Percentiles rank a stretch among this genome's conserved stretches.
Conservation (phyloP, 2,888 invertebrate genomes). For the Bembecia ichneumoniformis region DNA sequence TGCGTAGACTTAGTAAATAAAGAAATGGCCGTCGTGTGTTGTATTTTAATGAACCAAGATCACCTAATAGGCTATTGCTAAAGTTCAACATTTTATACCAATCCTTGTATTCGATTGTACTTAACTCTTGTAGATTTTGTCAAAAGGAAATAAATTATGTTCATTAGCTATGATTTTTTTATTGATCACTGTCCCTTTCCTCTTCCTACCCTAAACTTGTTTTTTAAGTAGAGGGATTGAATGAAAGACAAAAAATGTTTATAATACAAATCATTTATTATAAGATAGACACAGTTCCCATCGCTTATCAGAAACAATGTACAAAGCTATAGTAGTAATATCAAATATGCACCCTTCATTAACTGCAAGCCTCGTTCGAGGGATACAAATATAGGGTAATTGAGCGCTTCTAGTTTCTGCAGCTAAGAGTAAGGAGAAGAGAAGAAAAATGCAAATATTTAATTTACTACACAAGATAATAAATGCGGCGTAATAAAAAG, state of each 20-base stretch:
- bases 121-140: slow-evolving; percentile 71
- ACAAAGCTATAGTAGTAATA: slow-evolving; percentile 78
- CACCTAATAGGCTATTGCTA: slow-evolving; percentile 59
- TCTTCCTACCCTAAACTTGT: background rate
- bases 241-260: slow-evolving; percentile 30
- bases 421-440: slow-evolving; percentile 52
- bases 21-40: slow-evolving; percentile 44
- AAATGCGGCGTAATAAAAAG: slow-evolving; percentile 62
- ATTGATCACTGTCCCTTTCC: background rate
- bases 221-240: background rate
- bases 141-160: slow-evolving; percentile 67
- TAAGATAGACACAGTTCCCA: slow-evolving; percentile 81
- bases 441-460: slow-evolving; percentile 67
- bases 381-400: slow-evolving; percentile 65
- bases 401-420: slow-evolving; percentile 70
- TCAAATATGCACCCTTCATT: slow-evolving; percentile 73
- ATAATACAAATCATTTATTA: slow-evolving; percentile 82
- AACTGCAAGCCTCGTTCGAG: slow-evolving; percentile 70
- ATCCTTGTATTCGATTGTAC: slow-evolving; percentile 71
- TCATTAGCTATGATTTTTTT: slow-evolving; percentile 42
- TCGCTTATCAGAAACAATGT: slow-evolving; percentile 80
- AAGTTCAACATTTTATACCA: slow-evolving; percentile 70
- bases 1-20: slow-evolving; percentile 24
- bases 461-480: slow-evolving; percentile 64
- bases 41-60: slow-evolving; percentile 63